A percentile compares a stretch with the other conserved stretches of the same genome.
Evolutionary conservation across 2,797 vertebrate species (phyloP).

Genomic region (Leptodactylus fallax): DNA sequence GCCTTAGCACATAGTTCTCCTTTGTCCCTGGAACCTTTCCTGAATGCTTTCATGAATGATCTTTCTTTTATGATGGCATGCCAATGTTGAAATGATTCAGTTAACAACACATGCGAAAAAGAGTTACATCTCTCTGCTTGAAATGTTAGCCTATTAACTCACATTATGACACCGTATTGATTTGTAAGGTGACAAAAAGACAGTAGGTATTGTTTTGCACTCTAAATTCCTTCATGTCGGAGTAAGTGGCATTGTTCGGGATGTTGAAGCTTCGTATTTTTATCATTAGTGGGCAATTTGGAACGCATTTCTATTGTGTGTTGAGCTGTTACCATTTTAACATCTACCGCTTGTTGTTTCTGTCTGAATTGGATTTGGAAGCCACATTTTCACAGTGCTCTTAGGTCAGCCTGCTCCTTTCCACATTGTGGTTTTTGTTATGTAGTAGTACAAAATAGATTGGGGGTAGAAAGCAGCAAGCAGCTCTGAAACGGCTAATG

Average conservation of each 20-base stretch:
- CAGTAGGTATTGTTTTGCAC: constrained; percentile 12
- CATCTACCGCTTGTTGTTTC: constrained; percentile 31
- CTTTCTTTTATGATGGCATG: constrained; percentile 36
- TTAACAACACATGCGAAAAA: background rate
- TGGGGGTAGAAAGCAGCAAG: no score
- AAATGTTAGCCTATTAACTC: constrained; percentile 37
- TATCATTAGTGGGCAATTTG: constrained; percentile 1
- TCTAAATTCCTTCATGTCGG: constrained; percentile 36
- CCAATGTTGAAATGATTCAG: constrained; percentile 28
- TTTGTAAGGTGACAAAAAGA: constrained; percentile 34
- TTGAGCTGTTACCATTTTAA: background rate
- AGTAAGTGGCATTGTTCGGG: background rate
- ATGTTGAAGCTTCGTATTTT: constrained; percentile 37
- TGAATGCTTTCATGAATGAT: constrained; percentile 30
- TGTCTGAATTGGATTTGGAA: constrained; percentile 17
- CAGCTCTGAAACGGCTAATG: background rate
- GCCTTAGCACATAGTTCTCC: constrained; percentile 26
- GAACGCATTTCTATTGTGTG: background rate
- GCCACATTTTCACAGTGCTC: background rate
- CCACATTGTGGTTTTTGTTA: background rate
- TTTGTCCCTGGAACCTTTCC: constrained; percentile 33
- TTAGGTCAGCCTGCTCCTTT: background rate
- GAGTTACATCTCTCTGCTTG: constrained; percentile 17
- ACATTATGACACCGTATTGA: constrained; percentile 21
- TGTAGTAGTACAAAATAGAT: background rate